phyloP scores from a whole-genome alignment of 2,113 vertebrate genomes.

The Columba livia region DNA sequence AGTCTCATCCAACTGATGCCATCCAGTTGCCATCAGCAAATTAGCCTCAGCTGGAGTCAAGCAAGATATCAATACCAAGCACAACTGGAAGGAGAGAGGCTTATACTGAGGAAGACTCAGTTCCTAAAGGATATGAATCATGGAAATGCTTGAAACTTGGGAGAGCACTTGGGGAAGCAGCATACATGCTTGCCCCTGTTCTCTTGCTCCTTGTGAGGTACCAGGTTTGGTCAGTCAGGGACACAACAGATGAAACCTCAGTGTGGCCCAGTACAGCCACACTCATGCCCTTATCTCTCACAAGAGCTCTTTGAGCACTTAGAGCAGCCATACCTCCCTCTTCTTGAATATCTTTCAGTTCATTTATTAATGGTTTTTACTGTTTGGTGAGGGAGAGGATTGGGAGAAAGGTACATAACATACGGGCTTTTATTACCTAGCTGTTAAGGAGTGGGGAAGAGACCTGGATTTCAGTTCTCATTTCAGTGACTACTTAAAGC shows the following conservation, averaged over 20 bases:
- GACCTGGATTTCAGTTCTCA: background rate
- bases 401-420: background rate
- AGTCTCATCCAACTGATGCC: background rate
- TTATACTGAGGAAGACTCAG: background rate
- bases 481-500: background rate
- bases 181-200: background rate
- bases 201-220: background rate
- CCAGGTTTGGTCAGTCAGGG: background rate
- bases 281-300: background rate
- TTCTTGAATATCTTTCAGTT: background rate
- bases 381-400: background rate
- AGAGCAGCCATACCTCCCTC: background rate
- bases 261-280: background rate
- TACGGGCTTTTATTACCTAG: background rate
- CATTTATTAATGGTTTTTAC: background rate
- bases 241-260: background rate
- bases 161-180: background rate
- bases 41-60: background rate
- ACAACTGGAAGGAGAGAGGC: background rate
- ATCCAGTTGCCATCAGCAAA: background rate
- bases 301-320: background rate
- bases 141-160: background rate
- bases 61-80: background rate
- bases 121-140: no score
- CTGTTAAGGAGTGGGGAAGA: background rate